phyloP scores from a whole-genome alignment of 2,797 vertebrate species.

The Galago senegalensis region DNA sequence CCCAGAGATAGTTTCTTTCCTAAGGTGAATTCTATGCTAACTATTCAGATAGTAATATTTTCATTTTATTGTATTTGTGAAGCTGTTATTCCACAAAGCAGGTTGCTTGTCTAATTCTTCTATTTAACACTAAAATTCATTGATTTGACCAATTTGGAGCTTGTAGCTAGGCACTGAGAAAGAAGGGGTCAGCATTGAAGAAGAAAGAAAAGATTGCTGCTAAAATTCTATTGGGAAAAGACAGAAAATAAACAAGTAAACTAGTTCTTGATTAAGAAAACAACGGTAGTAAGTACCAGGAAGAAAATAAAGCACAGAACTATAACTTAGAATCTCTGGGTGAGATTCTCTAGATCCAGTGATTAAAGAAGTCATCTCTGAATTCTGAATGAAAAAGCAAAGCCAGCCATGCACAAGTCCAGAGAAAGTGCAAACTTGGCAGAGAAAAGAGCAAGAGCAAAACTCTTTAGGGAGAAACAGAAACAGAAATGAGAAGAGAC shows the following conservation, averaged over 20 bases:
- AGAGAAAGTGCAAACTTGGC: neutral
- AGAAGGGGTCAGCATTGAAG: neutral
- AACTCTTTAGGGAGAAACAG: neutral
- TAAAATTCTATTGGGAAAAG: neutral
- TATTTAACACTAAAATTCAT: neutral
- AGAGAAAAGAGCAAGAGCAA: neutral
- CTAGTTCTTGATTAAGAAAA: neutral
- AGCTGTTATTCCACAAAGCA: neutral
- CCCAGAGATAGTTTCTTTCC: neutral
- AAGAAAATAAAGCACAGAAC: neutral
- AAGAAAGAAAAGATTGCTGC: neutral
- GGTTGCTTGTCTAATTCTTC: neutral
- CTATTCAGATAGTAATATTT: neutral
- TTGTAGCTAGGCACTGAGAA: neutral
- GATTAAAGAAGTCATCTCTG: neutral
- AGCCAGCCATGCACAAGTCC: neutral
- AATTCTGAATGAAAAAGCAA: neutral
- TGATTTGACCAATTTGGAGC: neutral
- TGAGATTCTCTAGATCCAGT: neutral
- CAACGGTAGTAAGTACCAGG: neutral
- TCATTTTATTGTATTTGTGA: slow-evolving; percentile 16
- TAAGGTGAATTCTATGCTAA: slow-evolving; percentile 23
- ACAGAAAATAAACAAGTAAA: neutral
- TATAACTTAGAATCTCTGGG: neutral
- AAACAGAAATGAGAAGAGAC: neutral